phyloP scores from a whole-genome alignment of 2,888 invertebrate genomes.

The Lydus trimaculatus region DNA sequence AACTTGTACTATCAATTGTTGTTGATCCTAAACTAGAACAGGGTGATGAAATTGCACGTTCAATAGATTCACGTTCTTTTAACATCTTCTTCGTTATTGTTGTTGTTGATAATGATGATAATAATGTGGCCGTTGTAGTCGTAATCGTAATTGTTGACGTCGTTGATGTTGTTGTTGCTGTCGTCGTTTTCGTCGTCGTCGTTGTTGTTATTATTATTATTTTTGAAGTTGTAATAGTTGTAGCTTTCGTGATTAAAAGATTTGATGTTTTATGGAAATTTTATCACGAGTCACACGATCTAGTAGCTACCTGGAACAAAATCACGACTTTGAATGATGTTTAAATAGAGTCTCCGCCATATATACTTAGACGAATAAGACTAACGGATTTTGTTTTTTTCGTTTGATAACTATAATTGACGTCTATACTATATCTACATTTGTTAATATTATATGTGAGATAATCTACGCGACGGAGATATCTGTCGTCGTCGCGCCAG shows the following conservation, averaged over 20 bases:
- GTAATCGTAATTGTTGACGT: neutral
- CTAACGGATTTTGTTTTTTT: neutral
- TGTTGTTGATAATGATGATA: conserved; percentile 5
- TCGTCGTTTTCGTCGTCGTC: neutral
- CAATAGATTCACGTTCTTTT: conserved; percentile 72
- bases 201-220: neutral
- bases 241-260: neutral
- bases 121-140: conserved; percentile 9
- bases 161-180: neutral
- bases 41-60: conserved; percentile 60
- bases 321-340: neutral
- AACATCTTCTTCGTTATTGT: conserved; percentile 62
- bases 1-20: conserved; percentile 57
- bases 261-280: conserved; percentile 5
- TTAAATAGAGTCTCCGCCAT: neutral
- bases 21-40: conserved; percentile 59
- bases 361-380: neutral
- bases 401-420: neutral
- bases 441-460: neutral
- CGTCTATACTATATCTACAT: neutral
- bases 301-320: conserved; percentile 1
- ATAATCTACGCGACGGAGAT: neutral
- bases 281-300: conserved; percentile 2
- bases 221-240: neutral
- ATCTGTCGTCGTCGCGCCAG: neutral